A percentile compares a stretch with the other conserved stretches of the same genome.
phyloP scores from a whole-genome alignment of 1,140 invertebrate species.

The Littorina saxatilis region DNA sequence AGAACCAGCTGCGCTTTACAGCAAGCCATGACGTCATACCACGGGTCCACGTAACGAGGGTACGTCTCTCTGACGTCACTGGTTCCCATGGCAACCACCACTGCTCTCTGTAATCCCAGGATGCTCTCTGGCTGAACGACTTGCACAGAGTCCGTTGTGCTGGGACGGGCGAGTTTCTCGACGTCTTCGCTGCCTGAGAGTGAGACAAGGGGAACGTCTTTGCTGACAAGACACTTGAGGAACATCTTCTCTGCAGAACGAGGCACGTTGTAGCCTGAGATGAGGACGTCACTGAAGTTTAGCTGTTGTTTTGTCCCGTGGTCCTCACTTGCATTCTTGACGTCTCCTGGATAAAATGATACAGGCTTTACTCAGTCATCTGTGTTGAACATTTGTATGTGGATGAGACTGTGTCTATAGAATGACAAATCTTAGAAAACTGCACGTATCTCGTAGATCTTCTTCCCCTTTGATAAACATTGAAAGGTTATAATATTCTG shows the following conservation, averaged over 20 bases:
- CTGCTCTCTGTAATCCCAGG: neutral
- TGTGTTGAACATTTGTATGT: neutral
- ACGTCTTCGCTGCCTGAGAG: neutral
- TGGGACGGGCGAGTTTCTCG: neutral
- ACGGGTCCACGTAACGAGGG: conserved; percentile 21
- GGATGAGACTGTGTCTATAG: too few species aligned
- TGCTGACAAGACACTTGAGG: too few species aligned
- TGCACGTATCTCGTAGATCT: too few species aligned
- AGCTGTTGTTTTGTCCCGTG: neutral
- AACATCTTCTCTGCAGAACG: neutral
- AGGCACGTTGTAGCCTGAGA: neutral
- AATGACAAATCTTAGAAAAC: too few species aligned
- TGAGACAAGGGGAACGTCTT: neutral
- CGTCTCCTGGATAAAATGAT: neutral
- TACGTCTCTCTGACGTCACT: neutral
- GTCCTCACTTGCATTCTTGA: neutral
- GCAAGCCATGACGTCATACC: conserved; percentile 5
- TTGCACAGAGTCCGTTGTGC: neutral
- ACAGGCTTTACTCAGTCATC: neutral
- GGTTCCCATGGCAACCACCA: conserved; percentile 9
- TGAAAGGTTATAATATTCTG: too few species aligned
- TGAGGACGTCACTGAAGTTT: neutral
- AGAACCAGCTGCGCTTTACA: conserved; percentile 18
- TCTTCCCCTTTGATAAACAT: too few species aligned
- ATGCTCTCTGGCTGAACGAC: neutral